Evolutionary conservation across 2,113 vertebrate species (phyloP).

Genomic region (Egretta garzetta): DNA sequence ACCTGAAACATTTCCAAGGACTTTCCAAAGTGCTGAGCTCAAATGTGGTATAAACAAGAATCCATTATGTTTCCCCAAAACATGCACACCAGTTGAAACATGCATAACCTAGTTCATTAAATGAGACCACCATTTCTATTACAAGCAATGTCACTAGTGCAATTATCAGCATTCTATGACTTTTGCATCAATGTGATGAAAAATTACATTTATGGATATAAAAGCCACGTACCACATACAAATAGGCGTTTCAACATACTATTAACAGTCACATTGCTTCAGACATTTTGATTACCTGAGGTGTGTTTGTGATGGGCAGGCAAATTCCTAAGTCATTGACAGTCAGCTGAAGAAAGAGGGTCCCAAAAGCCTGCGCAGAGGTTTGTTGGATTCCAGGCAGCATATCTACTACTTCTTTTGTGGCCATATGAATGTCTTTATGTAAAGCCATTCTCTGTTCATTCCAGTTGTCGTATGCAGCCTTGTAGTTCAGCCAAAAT

Average conservation of each 20-base stretch:
- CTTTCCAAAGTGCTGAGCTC: not conserved
- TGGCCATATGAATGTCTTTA: slow-evolving; percentile 97
- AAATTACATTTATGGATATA: not conserved
- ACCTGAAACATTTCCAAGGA: not conserved
- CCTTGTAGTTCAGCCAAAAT: slow-evolving; percentile 99
- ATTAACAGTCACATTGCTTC: fast-evolving
- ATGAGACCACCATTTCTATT: not conserved
- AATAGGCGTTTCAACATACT: not conserved
- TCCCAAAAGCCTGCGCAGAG: slow-evolving; percentile 95
- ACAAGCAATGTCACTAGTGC: not conserved
- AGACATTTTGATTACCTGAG: slow-evolving; percentile 81
- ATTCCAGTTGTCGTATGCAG: slow-evolving; percentile 98
- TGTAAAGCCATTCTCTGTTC: slow-evolving; percentile 95
- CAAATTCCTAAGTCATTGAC: slow-evolving; percentile 98
- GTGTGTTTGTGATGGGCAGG: slow-evolving; percentile 90
- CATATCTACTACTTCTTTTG: slow-evolving; percentile 97
- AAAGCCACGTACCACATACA: not conserved
- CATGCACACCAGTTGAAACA: not conserved
- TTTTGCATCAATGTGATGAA: not conserved
- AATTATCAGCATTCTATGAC: not conserved
- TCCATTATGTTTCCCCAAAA: not conserved
- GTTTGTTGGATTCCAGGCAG: slow-evolving; percentile 97
- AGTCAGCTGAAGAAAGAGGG: slow-evolving; percentile 96
- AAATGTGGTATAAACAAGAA: not conserved
- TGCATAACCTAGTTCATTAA: not conserved